Conservation (phyloP, 92 coral and sea anemone genomes). For the Phenganax subtilis region DNA sequence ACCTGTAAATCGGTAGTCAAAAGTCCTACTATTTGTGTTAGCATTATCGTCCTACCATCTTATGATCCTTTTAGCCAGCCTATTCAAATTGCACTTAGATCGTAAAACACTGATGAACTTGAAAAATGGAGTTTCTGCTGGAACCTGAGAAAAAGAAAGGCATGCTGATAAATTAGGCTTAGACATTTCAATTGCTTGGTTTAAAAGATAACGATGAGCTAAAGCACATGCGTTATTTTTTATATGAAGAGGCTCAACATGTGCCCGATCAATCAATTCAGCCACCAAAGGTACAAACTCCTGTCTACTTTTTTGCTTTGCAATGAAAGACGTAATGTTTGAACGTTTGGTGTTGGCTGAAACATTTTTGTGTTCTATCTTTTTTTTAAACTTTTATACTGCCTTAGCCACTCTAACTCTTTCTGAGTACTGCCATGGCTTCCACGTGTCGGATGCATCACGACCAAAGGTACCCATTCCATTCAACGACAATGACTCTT, state of each 20-base stretch:
- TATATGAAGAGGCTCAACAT: slow-evolving; percentile 37
- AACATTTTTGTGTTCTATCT: background rate
- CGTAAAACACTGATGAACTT: slow-evolving; percentile 1
- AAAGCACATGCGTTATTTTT: slow-evolving; percentile 37
- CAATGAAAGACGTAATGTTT: slow-evolving; percentile 1
- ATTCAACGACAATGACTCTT: background rate
- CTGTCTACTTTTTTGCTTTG: slow-evolving; percentile 24
- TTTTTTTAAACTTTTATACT: slow-evolving; percentile 24
- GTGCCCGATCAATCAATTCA: slow-evolving; percentile 13
- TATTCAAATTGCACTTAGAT: slow-evolving; percentile 18
- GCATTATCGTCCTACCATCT: slow-evolving; percentile 13
- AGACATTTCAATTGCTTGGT: slow-evolving; percentile 16
- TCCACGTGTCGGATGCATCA: slow-evolving; percentile 35
- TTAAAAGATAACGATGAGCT: slow-evolving; percentile 27
- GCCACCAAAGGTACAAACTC: slow-evolving; percentile 30
- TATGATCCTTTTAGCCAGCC: slow-evolving; percentile 8
- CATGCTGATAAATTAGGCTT: background rate
- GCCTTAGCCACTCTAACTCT: slow-evolving; percentile 24
- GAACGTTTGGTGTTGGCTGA: slow-evolving; percentile 6
- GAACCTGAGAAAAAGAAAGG: slow-evolving; percentile 25
- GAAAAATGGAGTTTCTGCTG: slow-evolving; percentile 9
- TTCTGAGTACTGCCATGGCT: slow-evolving; percentile 38
- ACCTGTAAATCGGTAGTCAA: slow-evolving; percentile 18
- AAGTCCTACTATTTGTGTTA: background rate
- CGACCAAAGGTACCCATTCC: slow-evolving; percentile 41